phyloP scores from a whole-genome alignment of 2,113 vertebrate genomes.

The Narcine bancroftii region DNA sequence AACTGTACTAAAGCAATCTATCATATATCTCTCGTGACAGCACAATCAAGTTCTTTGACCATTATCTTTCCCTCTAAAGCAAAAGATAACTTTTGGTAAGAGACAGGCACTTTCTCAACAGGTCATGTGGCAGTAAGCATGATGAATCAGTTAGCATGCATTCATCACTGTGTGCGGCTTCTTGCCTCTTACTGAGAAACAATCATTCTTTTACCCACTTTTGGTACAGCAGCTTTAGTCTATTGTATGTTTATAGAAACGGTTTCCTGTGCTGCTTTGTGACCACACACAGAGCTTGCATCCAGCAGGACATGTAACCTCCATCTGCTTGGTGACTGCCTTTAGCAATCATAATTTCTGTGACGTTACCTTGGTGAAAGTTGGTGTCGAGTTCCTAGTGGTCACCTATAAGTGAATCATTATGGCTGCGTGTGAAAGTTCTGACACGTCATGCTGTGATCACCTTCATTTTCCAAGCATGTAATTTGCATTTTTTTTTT shows the following conservation, averaged over 20 bases:
- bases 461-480: background rate
- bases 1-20: too few species aligned
- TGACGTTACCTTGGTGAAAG: constrained; percentile 26
- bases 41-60: too few species aligned
- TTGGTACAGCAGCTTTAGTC: background rate
- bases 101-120: background rate
- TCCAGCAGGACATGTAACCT: background rate
- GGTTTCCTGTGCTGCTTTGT: background rate
- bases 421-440: background rate
- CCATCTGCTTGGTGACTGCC: background rate
- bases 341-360: constrained; percentile 2
- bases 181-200: background rate
- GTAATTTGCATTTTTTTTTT: background rate
- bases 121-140: background rate
- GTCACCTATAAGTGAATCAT: constrained; percentile 12
- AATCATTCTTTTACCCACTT: background rate
- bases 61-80: background rate
- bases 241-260: background rate
- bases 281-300: background rate
- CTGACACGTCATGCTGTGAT: background rate
- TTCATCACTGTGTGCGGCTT: background rate
- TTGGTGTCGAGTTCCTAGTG: background rate
- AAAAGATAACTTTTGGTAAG: background rate
- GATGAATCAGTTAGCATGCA: background rate
- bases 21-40: too few species aligned